Percentiles rank a stretch among this genome's conserved stretches.
Evolutionary conservation across 2,113 vertebrate genomes (phyloP).

Genomic region (Garra rufa): DNA sequence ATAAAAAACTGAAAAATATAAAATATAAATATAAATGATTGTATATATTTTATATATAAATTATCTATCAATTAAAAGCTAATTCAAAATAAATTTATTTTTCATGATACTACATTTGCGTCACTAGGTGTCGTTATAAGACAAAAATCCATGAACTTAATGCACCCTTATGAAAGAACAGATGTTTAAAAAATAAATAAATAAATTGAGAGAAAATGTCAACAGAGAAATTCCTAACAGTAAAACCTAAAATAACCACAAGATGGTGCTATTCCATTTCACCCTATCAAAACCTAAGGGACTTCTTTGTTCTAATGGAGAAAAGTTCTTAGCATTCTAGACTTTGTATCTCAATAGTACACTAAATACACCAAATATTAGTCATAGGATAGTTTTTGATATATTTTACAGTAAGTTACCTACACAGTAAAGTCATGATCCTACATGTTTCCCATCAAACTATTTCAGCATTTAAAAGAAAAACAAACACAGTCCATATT

Average conservation of each 20-base stretch:
- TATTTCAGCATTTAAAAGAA: not conserved
- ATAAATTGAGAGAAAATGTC: not conserved
- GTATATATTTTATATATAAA: no score
- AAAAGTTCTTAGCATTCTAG: not conserved
- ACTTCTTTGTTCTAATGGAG: conserved; percentile 23
- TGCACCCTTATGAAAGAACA: not conserved
- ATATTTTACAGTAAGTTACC: no score
- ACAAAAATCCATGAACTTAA: not conserved
- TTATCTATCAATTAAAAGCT: no score
- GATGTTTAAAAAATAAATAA: not conserved
- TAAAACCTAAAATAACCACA: not conserved
- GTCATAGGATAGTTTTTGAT: no score
- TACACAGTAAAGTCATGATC: not conserved
- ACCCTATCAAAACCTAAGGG: not conserved
- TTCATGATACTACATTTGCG: not conserved
- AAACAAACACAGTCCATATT: not conserved
- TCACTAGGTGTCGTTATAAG: not conserved
- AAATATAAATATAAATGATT: no score
- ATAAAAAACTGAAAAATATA: no score
- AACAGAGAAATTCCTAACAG: not conserved
- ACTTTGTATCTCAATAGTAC: no score
- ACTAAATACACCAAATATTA: no score
- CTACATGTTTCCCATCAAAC: not conserved
- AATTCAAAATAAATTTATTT: not conserved
- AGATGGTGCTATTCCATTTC: conserved; percentile 15